A percentile compares a stretch with the other conserved stretches of the same genome.
These are phyloP conservation scores for Dipus sagitta DNA, from an alignment of 2,797 vertebrate species.

Conservation along the genomic window DNA sequence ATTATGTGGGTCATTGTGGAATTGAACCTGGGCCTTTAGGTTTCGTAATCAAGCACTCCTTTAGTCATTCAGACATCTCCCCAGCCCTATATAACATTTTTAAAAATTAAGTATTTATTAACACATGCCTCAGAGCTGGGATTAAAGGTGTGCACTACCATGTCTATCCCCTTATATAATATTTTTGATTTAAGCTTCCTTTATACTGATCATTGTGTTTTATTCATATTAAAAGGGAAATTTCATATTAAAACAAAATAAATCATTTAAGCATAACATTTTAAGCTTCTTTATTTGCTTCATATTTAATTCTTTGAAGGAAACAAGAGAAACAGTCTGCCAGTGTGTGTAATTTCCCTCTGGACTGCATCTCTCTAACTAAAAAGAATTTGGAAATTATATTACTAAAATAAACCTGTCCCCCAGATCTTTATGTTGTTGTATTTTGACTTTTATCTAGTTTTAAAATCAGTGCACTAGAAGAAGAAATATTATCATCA, in stretches of 20 bases:
- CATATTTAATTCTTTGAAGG: background rate
- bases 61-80: too few species aligned
- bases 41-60: too few species aligned
- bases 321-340: background rate
- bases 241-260: background rate
- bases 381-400: background rate
- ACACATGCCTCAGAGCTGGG: too few species aligned
- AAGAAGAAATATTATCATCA: background rate
- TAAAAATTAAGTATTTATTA: too few species aligned
- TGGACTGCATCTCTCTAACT: rapidly evolving
- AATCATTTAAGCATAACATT: background rate
- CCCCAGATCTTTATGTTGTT: background rate
- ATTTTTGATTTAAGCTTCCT: background rate
- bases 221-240: background rate
- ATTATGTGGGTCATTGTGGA: too few species aligned
- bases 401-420: background rate
- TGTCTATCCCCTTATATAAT: background rate
- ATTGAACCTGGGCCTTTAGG: too few species aligned
- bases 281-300: background rate
- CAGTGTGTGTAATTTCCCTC: background rate
- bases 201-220: background rate
- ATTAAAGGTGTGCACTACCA: too few species aligned
- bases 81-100: too few species aligned
- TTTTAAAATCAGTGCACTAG: background rate
- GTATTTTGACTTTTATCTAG: background rate